These are phyloP conservation scores for Saiga tatarica DNA, from an alignment of 2,113 vertebrate genomes.

Conservation along the genomic window DNA sequence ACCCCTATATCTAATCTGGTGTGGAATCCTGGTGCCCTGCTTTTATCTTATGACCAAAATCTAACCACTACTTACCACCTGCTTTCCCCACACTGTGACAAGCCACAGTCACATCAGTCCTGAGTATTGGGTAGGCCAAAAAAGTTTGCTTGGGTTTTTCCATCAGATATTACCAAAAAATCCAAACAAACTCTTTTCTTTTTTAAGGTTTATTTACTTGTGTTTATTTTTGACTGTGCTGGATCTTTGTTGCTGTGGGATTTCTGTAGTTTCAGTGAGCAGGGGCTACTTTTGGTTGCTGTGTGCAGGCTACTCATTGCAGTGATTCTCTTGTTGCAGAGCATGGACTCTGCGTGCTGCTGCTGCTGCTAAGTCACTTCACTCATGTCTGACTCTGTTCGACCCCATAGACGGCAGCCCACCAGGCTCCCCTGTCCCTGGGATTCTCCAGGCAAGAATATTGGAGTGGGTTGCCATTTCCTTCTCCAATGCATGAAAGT, in stretches of 20 bases:
- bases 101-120: neutral
- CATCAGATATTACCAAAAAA: neutral
- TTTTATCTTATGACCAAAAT: neutral
- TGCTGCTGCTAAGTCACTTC: too few relatives aligned
- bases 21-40: neutral
- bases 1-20: neutral
- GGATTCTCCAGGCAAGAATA: too few relatives aligned
- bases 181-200: neutral
- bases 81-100: neutral
- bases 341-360: neutral
- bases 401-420: accelerated
- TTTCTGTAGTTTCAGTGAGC: neutral
- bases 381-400: accelerated
- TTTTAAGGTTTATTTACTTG: neutral
- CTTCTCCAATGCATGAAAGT: too few relatives aligned
- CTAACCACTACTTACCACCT: neutral
- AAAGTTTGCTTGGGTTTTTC: neutral
- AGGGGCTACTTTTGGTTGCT: neutral
- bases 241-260: neutral
- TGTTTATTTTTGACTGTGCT: neutral
- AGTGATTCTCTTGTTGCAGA: neutral
- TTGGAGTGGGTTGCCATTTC: too few relatives aligned
- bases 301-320: neutral
- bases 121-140: neutral
- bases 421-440: too few relatives aligned